Conservation (phyloP, 2,113 vertebrate genomes). For the Leptosomus discolor region DNA sequence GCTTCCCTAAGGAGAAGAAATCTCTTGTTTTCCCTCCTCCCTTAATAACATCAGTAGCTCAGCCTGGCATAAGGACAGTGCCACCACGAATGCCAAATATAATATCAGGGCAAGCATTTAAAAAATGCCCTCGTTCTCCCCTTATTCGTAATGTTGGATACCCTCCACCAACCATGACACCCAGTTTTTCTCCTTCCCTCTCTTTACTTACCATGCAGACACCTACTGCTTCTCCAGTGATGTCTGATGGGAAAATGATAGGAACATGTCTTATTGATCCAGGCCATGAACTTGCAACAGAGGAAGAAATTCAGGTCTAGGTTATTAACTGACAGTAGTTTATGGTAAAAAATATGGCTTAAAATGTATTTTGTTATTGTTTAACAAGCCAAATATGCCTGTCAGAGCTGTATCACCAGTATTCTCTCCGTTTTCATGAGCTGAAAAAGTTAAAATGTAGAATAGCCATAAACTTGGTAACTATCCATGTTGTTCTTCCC, state of each 20-base stretch:
- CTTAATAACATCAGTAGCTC: slow-evolving; percentile 87
- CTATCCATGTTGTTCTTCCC: background rate
- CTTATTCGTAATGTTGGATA: slow-evolving; percentile 70
- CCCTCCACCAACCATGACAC: slow-evolving; percentile 78
- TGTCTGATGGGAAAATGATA: slow-evolving; percentile 69
- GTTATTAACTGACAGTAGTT: background rate
- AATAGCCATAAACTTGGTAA: background rate
- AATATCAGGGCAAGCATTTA: slow-evolving; percentile 62
- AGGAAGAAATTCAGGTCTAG: slow-evolving; percentile 81
- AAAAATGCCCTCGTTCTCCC: slow-evolving; percentile 72
- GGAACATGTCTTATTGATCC: slow-evolving; percentile 57
- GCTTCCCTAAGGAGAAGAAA: slow-evolving; percentile 70
- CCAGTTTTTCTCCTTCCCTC: slow-evolving; percentile 85
- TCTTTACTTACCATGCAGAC: slow-evolving; percentile 80
- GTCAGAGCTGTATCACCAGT: background rate
- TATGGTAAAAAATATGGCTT: background rate
- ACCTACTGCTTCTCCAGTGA: slow-evolving; percentile 76
- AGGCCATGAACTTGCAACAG: slow-evolving; percentile 65
- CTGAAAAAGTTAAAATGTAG: background rate
- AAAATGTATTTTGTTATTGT: background rate
- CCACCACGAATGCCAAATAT: slow-evolving; percentile 78
- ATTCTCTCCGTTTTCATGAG: background rate
- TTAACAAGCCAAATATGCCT: background rate
- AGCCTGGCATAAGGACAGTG: slow-evolving; percentile 85
- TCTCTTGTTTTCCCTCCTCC: slow-evolving; percentile 84